Base-by-base conservation (phyloP, 2,888 invertebrate genomes). In the Sesia apiformis region DNA sequence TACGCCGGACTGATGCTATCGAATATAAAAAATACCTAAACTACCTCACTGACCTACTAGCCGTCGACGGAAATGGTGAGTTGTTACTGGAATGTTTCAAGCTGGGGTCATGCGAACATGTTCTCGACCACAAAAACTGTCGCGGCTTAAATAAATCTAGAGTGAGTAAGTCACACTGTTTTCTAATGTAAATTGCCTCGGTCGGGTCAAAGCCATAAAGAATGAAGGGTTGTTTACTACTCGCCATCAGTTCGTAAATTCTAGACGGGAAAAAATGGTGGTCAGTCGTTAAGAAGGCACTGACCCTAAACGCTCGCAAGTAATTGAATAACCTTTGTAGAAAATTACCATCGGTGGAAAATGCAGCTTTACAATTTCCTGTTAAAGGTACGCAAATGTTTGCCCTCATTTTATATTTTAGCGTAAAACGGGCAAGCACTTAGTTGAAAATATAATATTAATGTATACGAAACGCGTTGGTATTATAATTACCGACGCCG, bases 1-100 rank as follows among this genome's bases (percentile, higher is more conserved):
- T 72, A 72, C 71, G 65, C 60, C 56, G 61, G 62, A 64, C 59
- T 62, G 78, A 80, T 81, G 71, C 55, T 77, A 77, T 81, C 78
- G 57, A 58, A 55, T 56, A 58, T 63, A 67, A 74, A 78, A 77
- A 71, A 66, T 68, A 51, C 39, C 52, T 55, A 60, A 63, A 61
- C 61, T 61, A 68, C 64, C 58, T 60, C 56, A 60, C 63, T 73
- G 70, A 75, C 74, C 72, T 66, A 69, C 55, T 66, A 59, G 60
- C 59, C 38, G 38, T 50, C 39, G 23, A 7, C 7, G 50, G 50
- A 38, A 50, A 50, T 23, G 38, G 23, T 8, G 50, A 38, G 38
- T 23, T 23, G 38, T 7, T 8, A 46, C n/a, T 8, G 46, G 46
- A 46, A 46, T 46, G 46, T 46, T 46, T 6, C n/a, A 46, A 46